Evolutionary conservation across 2,888 invertebrate genomes (phyloP).

Genomic region (Homarus gammarus): DNA sequence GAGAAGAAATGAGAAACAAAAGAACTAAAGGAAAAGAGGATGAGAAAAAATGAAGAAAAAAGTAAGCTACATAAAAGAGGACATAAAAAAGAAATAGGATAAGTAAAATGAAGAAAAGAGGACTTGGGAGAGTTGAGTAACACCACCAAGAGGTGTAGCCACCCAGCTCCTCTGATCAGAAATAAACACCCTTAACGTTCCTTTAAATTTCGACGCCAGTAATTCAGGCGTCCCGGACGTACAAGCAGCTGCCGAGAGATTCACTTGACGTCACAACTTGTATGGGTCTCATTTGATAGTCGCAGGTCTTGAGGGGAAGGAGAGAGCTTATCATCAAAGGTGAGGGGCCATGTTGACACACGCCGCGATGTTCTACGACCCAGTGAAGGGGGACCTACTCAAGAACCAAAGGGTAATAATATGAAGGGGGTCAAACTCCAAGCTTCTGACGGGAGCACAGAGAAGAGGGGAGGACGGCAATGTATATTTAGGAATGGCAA

Average conservation of each 20-base stretch:
- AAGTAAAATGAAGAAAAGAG: neutral
- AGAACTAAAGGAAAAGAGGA: neutral
- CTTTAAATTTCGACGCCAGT: neutral
- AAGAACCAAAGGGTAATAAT: neutral
- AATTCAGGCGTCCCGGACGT: slow-evolving; percentile 13
- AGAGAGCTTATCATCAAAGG: neutral
- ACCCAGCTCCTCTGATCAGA: no score
- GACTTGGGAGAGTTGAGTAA: neutral
- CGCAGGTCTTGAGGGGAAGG: slow-evolving; percentile 2
- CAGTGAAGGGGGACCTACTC: slow-evolving; percentile 11
- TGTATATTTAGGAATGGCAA: neutral
- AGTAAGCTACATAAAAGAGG: no score
- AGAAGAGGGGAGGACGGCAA: neutral
- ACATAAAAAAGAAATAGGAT: neutral
- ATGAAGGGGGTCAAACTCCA: neutral
- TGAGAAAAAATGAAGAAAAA: neutral
- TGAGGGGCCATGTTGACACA: neutral
- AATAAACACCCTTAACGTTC: neutral
- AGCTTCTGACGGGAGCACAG: neutral
- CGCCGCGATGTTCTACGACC: neutral
- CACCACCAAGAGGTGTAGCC: neutral
- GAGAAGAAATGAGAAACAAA: neutral
- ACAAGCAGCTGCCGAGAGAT: neutral
- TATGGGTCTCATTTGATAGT: slow-evolving; percentile 35
- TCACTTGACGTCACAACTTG: slow-evolving; percentile 17